These are phyloP conservation scores for Osmerus eperlanus DNA, from an alignment of 2,113 vertebrate genomes.

Conservation along the genomic window DNA sequence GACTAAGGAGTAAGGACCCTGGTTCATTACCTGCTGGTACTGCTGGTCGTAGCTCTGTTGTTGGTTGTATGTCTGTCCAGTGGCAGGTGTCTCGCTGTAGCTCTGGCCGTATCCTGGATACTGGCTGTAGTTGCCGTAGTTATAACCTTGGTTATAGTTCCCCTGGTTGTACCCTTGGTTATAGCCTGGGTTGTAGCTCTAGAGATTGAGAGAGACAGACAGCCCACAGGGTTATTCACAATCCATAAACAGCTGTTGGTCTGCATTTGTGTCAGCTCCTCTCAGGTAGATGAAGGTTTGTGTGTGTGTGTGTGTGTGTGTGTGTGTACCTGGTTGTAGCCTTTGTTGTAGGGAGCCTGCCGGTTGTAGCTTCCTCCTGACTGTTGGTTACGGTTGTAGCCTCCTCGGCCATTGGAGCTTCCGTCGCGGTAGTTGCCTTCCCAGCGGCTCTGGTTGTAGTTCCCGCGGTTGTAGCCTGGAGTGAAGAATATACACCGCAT, in stretches of 20 bases:
- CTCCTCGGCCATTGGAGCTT: constrained; percentile 69
- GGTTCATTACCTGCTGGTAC: constrained; percentile 78
- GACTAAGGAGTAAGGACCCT: too few relatives aligned
- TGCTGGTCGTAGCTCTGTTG: constrained; percentile 84
- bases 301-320: neutral
- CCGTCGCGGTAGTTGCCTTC: constrained; percentile 77
- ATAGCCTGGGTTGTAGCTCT: constrained; percentile 60
- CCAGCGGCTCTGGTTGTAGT: constrained; percentile 84
- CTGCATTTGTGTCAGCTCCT: neutral
- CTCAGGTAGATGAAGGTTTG: too few relatives aligned
- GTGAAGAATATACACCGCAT: too few relatives aligned
- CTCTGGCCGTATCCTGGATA: constrained; percentile 81
- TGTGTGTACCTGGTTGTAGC: constrained; percentile 58
- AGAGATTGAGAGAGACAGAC: constrained; percentile 2
- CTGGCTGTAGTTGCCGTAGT: constrained; percentile 80
- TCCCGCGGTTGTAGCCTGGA: constrained; percentile 80
- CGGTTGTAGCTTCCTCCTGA: constrained; percentile 70
- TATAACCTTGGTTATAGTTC: constrained; percentile 80
- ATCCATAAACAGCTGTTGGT: too few relatives aligned
- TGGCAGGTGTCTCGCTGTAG: constrained; percentile 75
- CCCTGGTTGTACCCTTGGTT: constrained; percentile 76
- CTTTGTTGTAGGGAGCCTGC: constrained; percentile 66
- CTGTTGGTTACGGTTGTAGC: constrained; percentile 78
- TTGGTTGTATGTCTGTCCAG: constrained; percentile 77
- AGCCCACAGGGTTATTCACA: too few relatives aligned